Evolutionary conservation across 2,797 vertebrate genomes (phyloP), one percentile per base, ranked within the genome.

Genomic region (Neoniphon sammara): DNA sequence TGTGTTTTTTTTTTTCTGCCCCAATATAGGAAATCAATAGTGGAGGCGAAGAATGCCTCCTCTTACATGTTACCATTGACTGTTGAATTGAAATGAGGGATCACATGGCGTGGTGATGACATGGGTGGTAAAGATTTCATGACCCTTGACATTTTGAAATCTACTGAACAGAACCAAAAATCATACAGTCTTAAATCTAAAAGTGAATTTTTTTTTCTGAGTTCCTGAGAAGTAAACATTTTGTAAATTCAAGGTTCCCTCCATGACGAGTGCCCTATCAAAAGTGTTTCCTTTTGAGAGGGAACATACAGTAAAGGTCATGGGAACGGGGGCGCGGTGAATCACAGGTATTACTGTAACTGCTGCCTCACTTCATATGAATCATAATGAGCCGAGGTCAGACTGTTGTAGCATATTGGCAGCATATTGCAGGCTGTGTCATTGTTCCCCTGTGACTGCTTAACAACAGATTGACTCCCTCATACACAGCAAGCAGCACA

Each of bases 401-500:
- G 70, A 39, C 50, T 58, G 31, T 34, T 31, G 53, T 50, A 42
- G 17, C 54, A 20, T 57, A 31, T 68, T 54, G 78, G 53, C 34
- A 65, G 39, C 68, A 73, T 59, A 47, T 80, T 71, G 61, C 62
- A 44, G 49, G 44, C 64, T 44, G 66, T 56, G 47, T 21, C 23
- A 69, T 68, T 75, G 53, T 72, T 70, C 71, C 69, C 78, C 17
- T 9, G 53, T 63, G 63, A 58, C 67, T 25, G 39, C 27, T 39
- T 57, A 66, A 62, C 52, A 83, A 68, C 64, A 77, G 63, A 79
- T 70, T 50, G 80, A 60, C 70, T 78, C 54, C 58, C 17, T 31
- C 42, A 30, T 65, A 66, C 50, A 46, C 21, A 18, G 44, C 70
- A 71, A 78, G 71, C 73, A 68, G 58, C 67, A 63, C 17, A 72